Conservation (phyloP, 2,888 invertebrate genomes). For the Erynnis tages region DNA sequence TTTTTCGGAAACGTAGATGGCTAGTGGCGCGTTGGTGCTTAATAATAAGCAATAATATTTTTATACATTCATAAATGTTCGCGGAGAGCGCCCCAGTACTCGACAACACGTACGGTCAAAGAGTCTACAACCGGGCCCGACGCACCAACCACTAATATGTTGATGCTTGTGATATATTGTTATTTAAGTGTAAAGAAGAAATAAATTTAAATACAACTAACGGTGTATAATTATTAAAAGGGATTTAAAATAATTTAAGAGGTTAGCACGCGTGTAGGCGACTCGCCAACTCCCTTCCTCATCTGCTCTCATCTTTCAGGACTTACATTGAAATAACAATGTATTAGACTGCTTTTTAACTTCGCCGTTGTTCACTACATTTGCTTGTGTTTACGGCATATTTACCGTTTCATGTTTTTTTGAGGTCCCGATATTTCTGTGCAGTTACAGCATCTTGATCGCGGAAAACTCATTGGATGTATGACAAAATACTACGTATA, state of each 20-base stretch:
- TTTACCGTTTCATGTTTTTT: no score
- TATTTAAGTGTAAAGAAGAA: slow-evolving; percentile 80
- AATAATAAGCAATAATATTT: slow-evolving; percentile 81
- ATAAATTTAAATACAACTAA: slow-evolving; percentile 71
- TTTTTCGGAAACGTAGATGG: slow-evolving; percentile 72
- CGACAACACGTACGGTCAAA: slow-evolving; percentile 58
- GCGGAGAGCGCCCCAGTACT: slow-evolving; percentile 56
- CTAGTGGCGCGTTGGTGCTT: slow-evolving; percentile 80
- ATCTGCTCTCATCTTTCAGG: slow-evolving; percentile 40
- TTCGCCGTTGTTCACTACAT: no score
- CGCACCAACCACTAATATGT: slow-evolving; percentile 63
- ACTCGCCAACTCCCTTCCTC: slow-evolving; percentile 46
- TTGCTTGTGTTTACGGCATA: no score
- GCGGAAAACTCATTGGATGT: no score
- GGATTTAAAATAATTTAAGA: slow-evolving; percentile 59
- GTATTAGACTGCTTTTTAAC: no score
- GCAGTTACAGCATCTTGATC: no score
- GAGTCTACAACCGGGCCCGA: slow-evolving; percentile 53
- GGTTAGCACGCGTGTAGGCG: slow-evolving; percentile 69
- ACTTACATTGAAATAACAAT: slow-evolving; percentile 80
- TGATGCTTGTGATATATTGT: slow-evolving; percentile 81
- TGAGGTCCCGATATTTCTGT: no score
- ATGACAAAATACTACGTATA: no score
- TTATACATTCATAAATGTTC: slow-evolving; percentile 76
- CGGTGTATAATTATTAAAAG: slow-evolving; percentile 62